These are phyloP conservation scores for Apodemia zela DNA, from an alignment of 2,888 invertebrate species.

Conservation along the genomic window DNA sequence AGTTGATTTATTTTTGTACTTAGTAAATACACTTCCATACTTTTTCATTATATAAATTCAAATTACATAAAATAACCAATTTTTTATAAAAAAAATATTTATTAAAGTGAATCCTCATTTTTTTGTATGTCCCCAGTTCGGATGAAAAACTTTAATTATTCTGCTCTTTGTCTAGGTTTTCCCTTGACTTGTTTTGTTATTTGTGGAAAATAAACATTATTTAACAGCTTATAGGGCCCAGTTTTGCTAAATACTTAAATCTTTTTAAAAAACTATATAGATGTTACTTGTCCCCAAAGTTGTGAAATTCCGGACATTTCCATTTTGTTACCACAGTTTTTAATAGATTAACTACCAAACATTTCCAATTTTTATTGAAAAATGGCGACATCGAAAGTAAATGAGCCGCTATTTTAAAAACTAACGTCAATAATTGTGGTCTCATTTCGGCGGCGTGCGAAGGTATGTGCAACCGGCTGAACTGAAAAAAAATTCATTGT, in stretches of 20 bases:
- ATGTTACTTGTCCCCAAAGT: background rate
- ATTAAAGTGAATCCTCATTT: background rate
- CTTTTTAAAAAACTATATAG: background rate
- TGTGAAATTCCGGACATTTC: background rate
- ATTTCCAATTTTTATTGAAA: background rate
- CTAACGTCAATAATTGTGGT: background rate
- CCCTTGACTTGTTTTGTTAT: background rate
- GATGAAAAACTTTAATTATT: constrained; percentile 2
- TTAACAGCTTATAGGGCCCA: background rate
- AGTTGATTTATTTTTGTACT: too few relatives aligned
- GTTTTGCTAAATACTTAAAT: constrained; percentile 5
- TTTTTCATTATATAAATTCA: too few relatives aligned
- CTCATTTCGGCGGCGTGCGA: background rate
- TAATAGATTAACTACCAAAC: background rate
- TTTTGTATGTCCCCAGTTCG: background rate
- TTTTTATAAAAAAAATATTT: background rate
- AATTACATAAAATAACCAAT: background rate
- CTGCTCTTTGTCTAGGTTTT: constrained; percentile 1
- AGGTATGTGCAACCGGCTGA: background rate
- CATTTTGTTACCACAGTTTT: background rate
- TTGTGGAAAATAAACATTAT: background rate
- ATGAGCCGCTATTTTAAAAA: background rate
- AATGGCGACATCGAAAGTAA: background rate
- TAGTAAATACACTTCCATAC: too few relatives aligned
- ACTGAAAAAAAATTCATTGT: background rate